Base-by-base conservation (phyloP, 2,888 invertebrate genomes). In the Stenotaenia linearis region DNA sequence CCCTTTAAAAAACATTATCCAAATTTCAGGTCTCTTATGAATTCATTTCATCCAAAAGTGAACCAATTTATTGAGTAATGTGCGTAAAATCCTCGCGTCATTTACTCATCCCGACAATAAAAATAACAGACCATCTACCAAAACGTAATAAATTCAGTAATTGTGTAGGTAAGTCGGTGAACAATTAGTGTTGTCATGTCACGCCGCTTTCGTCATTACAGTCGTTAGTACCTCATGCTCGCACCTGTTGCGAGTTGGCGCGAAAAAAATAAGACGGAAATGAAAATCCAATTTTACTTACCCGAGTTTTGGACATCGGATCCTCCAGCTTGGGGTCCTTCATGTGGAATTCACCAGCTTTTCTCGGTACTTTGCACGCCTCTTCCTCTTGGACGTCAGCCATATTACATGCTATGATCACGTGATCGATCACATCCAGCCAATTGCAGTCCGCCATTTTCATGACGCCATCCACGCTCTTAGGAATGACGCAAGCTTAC, bases 321-420 rank as follows among this genome's bases (percentile, higher is more conserved):
- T 78, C 78, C 30, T 30, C 37, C 10, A 78, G 37, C n/a, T 78
- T 78, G 10, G 78, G 78, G 23, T 78, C 78, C 35, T 78, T 78
- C 21, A 78, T 28, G 74, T 78, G 25, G 25, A 40, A 28, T 21
- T 28, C 32, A 5, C 81, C 75, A 28, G 78, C 81, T 75, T 74
- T 80, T 40, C 50, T 78, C 23, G 81, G 79, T 45, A 81, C 78
- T 75, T 81, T 80, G 28, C 77, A 78, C 37, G 56, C 76, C 75
- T 81, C 79, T 45, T 81, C 81, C 74, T 78, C 56, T 32, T 79
- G 69, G 77, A 45, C 21, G 77, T 79, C 79, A 35, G 79, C 79
- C 79, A 79, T 79, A 30, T 75, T 79, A 77, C 23, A 25, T 32
- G 32, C n/a, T 75, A 32, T 10, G 37, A n/a, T 28, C 79, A 79